phyloP scores from a whole-genome alignment of 1,140 invertebrate genomes.

The Neuroterus valhalla region DNA sequence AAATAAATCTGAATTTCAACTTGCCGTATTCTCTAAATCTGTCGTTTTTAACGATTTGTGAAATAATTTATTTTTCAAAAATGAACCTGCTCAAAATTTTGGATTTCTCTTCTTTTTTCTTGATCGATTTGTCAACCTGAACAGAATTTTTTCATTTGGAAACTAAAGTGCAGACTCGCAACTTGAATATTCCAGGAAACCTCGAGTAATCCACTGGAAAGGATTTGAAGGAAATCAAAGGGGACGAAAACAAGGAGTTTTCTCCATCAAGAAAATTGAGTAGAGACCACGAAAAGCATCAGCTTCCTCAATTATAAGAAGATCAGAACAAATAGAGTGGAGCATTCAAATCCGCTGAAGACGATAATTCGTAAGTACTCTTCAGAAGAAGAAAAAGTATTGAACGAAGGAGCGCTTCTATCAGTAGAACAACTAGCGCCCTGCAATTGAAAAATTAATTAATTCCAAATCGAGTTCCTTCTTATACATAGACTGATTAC shows the following conservation, averaged over 20 bases:
- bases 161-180: no score
- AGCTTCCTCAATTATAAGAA: slow-evolving; percentile 27
- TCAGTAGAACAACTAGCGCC: not conserved
- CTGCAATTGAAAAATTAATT: not conserved
- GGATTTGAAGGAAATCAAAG: slow-evolving; percentile 9
- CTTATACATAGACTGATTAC: no score
- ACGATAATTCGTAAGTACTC: slow-evolving; percentile 7
- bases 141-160: no score
- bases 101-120: no score
- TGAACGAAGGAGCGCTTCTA: not conserved
- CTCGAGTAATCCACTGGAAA: not conserved
- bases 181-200: not conserved
- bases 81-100: no score
- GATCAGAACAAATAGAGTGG: slow-evolving; percentile 16
- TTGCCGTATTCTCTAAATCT: no score
- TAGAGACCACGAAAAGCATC: slow-evolving; percentile 18
- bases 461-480: not conserved
- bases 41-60: no score
- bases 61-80: no score
- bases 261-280: slow-evolving; percentile 27
- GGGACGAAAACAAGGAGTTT: slow-evolving; percentile 22
- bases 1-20: no score
- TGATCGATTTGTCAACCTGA: no score
- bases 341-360: not conserved
- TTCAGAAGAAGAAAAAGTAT: not conserved